These are phyloP conservation scores for Calliphora vicina DNA, from an alignment of 1,140 invertebrate genomes.

Conservation along the genomic window DNA sequence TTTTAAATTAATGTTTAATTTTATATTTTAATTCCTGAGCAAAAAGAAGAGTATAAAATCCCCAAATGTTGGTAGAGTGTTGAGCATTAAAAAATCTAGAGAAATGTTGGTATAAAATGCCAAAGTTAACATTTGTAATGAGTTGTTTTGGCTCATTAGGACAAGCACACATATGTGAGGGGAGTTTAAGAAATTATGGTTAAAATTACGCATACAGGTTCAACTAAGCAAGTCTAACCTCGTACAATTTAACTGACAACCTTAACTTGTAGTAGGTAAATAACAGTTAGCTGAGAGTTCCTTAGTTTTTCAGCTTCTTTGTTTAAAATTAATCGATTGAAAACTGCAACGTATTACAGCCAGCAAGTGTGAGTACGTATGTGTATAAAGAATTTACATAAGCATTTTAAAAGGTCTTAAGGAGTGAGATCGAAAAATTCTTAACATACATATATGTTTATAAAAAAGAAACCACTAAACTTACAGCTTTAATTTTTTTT, in stretches of 20 bases:
- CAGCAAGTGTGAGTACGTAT: not conserved
- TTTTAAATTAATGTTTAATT: not conserved
- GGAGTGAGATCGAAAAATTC: too few relatives aligned
- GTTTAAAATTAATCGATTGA: constrained; percentile 24
- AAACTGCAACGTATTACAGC: not conserved
- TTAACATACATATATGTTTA: too few relatives aligned
- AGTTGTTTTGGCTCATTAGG: constrained; percentile 4
- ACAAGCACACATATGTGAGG: not conserved
- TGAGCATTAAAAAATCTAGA: not conserved
- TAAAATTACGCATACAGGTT: not conserved
- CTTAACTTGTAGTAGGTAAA: not conserved
- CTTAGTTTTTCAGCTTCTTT: not conserved
- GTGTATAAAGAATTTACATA: not conserved
- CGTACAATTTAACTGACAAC: not conserved
- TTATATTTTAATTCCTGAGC: not conserved
- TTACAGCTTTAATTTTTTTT: too few relatives aligned
- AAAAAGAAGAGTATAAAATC: not conserved
- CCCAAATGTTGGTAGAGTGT: not conserved
- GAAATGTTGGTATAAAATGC: not conserved
- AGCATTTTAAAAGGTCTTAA: constrained; percentile 1
- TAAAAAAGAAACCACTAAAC: too few relatives aligned
- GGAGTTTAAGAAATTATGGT: not conserved
- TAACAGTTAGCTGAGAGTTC: not conserved
- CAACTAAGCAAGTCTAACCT: not conserved
- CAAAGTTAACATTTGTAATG: constrained; percentile 15